These are phyloP conservation scores for Motacilla alba DNA, from an alignment of 2,113 vertebrate species.

Conservation along the genomic window DNA sequence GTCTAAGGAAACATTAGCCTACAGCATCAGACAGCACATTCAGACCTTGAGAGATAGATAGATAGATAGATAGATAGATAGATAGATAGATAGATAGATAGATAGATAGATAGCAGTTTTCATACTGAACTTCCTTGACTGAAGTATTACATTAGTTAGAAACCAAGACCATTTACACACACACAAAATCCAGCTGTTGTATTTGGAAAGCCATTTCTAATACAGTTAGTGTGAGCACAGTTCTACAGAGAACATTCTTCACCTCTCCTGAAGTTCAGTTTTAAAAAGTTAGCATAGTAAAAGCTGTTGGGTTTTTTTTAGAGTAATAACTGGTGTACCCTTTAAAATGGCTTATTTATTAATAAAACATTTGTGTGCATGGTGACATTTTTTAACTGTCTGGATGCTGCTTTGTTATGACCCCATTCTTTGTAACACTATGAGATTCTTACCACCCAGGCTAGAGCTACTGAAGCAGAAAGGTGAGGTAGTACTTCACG, in stretches of 20 bases:
- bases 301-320: neutral
- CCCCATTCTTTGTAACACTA: neutral
- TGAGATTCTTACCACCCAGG: neutral
- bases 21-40: neutral
- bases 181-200: neutral
- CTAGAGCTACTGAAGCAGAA: neutral
- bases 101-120: neutral
- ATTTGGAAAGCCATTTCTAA: neutral
- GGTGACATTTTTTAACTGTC: neutral
- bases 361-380: neutral
- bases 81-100: neutral
- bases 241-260: neutral
- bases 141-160: neutral
- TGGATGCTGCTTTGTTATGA: neutral
- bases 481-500: neutral
- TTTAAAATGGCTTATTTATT: neutral
- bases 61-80: neutral
- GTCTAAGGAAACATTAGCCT: neutral
- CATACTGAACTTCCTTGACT: neutral
- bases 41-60: neutral
- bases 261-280: neutral
- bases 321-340: neutral
- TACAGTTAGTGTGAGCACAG: neutral
- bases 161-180: neutral
- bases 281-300: neutral